phyloP scores from a whole-genome alignment of 2,888 invertebrate genomes.

The Acrocyrtus sp. region DNA sequence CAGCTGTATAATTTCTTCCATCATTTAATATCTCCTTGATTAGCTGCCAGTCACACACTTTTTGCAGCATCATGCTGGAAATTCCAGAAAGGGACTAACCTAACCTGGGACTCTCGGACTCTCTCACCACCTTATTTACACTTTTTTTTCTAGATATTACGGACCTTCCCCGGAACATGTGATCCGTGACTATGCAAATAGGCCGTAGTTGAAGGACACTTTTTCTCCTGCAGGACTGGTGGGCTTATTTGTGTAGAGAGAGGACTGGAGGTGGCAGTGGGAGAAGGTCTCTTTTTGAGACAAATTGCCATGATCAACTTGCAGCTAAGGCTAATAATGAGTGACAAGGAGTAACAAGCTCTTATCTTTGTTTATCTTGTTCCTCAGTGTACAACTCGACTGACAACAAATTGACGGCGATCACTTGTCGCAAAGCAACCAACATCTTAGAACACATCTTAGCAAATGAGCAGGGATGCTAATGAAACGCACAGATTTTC shows the following conservation, averaged over 20 bases:
- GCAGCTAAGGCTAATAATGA: neutral
- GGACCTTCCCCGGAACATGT: neutral
- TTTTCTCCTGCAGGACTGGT: neutral
- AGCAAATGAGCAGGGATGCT: slow-evolving; percentile 13
- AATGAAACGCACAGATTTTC: too few species aligned
- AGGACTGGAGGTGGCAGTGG: neutral
- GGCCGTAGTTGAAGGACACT: neutral
- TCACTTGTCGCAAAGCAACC: neutral
- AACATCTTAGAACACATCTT: slow-evolving; percentile 11
- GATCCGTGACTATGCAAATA: neutral
- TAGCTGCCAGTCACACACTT: slow-evolving; percentile 24
- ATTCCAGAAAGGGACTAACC: too few species aligned
- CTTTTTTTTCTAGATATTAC: neutral
- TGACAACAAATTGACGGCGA: neutral
- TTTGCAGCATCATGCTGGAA: slow-evolving; percentile 14
- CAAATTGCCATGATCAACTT: neutral
- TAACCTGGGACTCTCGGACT: neutral
- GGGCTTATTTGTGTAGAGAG: neutral
- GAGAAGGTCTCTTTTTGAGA: too few species aligned
- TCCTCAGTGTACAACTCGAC: neutral
- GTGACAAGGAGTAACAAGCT: neutral
- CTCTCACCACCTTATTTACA: neutral
- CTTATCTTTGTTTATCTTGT: slow-evolving; percentile 18
- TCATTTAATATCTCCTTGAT: slow-evolving; percentile 8
- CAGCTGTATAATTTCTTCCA: too few species aligned